These are phyloP conservation scores for Hormiphora californensis DNA, from an alignment of 37 sponge, comb jelly and placozoan genomes.

Conservation along the genomic window DNA sequence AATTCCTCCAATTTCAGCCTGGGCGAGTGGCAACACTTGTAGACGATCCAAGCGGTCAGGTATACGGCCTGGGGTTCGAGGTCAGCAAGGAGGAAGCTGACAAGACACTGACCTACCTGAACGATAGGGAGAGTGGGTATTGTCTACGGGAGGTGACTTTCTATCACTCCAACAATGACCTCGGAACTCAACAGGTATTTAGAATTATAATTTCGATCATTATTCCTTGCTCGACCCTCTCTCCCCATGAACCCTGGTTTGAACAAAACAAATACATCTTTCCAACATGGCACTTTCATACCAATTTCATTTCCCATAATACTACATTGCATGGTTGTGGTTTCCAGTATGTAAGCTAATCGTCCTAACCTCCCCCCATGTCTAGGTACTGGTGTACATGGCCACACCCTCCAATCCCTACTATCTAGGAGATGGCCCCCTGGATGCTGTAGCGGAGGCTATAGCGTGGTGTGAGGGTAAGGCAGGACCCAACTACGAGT, in stretches of 20 bases:
- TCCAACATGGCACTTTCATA: background rate
- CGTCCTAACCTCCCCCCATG: conserved; percentile 45
- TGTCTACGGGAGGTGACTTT: conserved; percentile 61
- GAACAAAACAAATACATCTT: background rate
- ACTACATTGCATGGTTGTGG: too few species aligned
- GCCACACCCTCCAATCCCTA: conserved; percentile 69
- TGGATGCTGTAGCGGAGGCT: conserved; percentile 62
- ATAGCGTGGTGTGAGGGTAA: conserved; percentile 66
- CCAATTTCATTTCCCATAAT: background rate
- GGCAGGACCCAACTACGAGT: conserved; percentile 78
- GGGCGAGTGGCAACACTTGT: conserved; percentile 88
- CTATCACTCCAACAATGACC: conserved; percentile 56
- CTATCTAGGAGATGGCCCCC: conserved; percentile 74
- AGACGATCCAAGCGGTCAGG: conserved; percentile 57
- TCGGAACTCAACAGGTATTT: background rate
- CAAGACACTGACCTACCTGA: conserved; percentile 64
- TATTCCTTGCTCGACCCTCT: too few species aligned
- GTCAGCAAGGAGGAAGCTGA: conserved; percentile 58
- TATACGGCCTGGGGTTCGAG: conserved; percentile 86
- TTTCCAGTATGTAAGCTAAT: too few species aligned
- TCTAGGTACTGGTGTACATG: conserved; percentile 71
- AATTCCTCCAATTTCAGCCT: conserved; percentile 60
- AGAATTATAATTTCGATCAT: too few species aligned
- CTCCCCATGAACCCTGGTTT: too few species aligned
- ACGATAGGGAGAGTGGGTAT: conserved; percentile 83